phyloP scores from a whole-genome alignment of 2,113 vertebrate genomes.

The Terrapene triunguis region DNA sequence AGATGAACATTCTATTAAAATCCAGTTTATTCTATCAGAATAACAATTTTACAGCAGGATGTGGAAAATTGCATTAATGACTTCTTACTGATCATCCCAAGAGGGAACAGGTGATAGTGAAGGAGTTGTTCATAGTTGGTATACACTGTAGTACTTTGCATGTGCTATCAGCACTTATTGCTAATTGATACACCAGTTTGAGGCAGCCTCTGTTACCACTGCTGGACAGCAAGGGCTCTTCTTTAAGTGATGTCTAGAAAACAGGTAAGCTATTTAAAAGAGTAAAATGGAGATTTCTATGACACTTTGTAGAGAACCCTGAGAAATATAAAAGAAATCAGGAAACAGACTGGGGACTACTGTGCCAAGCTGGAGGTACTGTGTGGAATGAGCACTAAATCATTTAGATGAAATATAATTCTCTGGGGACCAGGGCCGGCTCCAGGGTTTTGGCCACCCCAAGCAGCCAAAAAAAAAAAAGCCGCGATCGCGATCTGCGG shows the following conservation, averaged over 20 bases:
- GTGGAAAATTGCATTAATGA: constrained; percentile 6
- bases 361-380: neutral
- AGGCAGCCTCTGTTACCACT: neutral
- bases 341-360: neutral
- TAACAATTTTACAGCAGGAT: neutral
- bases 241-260: constrained; percentile 28
- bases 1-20: constrained; percentile 1
- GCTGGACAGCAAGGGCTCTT: neutral
- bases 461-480: no score
- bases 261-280: constrained; percentile 18
- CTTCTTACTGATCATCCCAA: constrained; percentile 12
- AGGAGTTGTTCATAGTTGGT: neutral
- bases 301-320: neutral
- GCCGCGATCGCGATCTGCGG: no score
- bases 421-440: neutral
- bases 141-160: neutral
- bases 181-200: neutral
- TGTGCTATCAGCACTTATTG: neutral
- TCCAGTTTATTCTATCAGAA: neutral
- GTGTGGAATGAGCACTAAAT: neutral
- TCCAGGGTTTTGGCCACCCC: no score
- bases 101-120: neutral
- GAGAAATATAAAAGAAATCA: neutral
- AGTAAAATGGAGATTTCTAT: neutral
- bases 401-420: neutral